A percentile compares a stretch with the other conserved stretches of the same genome.
Evolutionary conservation across 2,113 vertebrate species (phyloP).

Genomic region (Lasiurus cinereus): DNA sequence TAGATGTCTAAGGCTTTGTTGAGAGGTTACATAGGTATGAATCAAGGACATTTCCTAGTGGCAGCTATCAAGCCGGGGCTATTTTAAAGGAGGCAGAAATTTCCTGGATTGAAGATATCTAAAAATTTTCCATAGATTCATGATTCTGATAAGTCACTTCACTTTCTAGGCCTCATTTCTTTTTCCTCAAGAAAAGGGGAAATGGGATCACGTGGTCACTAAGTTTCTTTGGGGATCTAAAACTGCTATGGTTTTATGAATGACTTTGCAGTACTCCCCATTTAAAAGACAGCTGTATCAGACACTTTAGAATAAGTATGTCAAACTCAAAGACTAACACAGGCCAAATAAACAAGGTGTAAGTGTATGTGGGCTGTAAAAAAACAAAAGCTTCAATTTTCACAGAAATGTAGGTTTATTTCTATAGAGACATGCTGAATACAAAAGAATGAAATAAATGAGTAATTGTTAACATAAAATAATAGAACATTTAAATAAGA

Average conservation of each 20-base stretch:
- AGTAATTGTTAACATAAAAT: too few relatives aligned
- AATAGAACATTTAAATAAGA: too few relatives aligned
- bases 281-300: neutral
- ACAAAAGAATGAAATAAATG: too few relatives aligned
- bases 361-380: too few relatives aligned
- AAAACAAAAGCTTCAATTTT: too few relatives aligned
- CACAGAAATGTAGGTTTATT: too few relatives aligned
- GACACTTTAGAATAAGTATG: neutral
- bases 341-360: too few relatives aligned
- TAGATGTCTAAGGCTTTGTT: neutral
- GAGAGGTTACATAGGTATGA: neutral
- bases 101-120: neutral
- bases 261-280: neutral
- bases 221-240: slow-evolving; percentile 20
- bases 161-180: neutral
- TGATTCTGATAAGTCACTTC: neutral
- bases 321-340: too few relatives aligned
- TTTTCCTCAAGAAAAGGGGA: slow-evolving; percentile 38
- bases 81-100: neutral
- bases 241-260: slow-evolving; percentile 2
- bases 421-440: too few relatives aligned
- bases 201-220: neutral
- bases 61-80: neutral
- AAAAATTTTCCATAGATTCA: neutral
- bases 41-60: neutral